Evolutionary conservation across 2,797 vertebrate species (phyloP), one percentile per base, ranked within the genome.

Genomic region (Cynodonichthys magdalenae): DNA sequence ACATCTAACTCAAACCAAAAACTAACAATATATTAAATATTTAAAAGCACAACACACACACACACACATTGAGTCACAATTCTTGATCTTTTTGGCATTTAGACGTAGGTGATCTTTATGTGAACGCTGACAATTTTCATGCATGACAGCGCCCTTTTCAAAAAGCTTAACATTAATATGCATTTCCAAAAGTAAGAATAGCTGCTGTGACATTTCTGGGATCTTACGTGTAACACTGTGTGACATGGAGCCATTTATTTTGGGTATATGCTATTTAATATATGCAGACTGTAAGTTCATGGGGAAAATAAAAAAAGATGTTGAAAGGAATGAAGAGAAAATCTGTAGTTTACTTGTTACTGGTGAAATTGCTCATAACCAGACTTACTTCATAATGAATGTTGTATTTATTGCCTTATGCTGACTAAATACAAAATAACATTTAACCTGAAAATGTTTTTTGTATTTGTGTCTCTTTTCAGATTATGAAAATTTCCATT

Each of bases 81-180:
- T 39, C 34, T 34, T 53, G 19, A 53, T 53, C 52, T 53, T 39
- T 34, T 20, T 53, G 52, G 52, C 52, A 53, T 53, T 53, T 53
- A 53, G 31, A 53, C 52, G 15, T 53, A 53, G 52, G 52, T 39
- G 52, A 34, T 53, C 5, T 39, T 39, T 53, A 34, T 53, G 52
- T 39, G 52, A 34, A 53, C 51, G 34, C 24, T 24, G 51, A 53
- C 52, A 39, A 6, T 36, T 53, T 53, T 36, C 20, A 53, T 8
- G 52, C 29, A 53, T 39, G 52, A 39, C 31, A 14, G 47, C 18
- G 18, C 52, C 52, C 52, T 53, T 53, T 53, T 39, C 31, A n/a
- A 15, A 53, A 34, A 53, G 31, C 18, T 53, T 53, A 53, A 36
- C 29, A 53, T 20, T 10, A 36, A 36, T 20, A 53, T 53, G 18